Percentiles rank a stretch among this genome's conserved stretches.
These are phyloP conservation scores for Drosophila stalkeri DNA, from an alignment of 2,888 invertebrate species.

Conservation along the genomic window DNA sequence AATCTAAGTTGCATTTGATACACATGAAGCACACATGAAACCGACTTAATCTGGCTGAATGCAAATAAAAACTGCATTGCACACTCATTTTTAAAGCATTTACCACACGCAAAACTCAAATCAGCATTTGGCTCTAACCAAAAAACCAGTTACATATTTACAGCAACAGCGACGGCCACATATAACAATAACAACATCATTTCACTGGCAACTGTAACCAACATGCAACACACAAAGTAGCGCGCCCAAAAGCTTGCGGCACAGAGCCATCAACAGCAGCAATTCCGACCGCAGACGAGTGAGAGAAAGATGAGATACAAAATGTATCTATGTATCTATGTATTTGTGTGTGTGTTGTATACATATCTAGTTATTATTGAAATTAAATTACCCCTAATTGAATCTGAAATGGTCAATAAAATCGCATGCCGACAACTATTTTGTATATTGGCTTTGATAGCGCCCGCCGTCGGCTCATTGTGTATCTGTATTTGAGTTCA, in stretches of 20 bases:
- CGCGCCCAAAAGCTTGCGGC: conserved; percentile 54
- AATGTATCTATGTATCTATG: conserved; percentile 25
- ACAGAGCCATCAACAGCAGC: conserved; percentile 43
- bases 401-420: conserved; percentile 81
- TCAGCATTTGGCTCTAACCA: conserved; percentile 49
- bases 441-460: conserved; percentile 63
- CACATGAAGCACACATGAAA: conserved; percentile 1
- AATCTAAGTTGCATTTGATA: conserved; percentile 11
- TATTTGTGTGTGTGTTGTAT: conserved; percentile 30
- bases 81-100: conserved; percentile 42
- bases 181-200: conserved; percentile 20
- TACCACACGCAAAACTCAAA: conserved; percentile 70
- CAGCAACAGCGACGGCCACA: background rate
- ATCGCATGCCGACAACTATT: conserved; percentile 78
- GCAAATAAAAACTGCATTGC: conserved; percentile 37
- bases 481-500: conserved; percentile 25
- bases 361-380: conserved; percentile 76
- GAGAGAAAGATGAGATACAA: conserved; percentile 38
- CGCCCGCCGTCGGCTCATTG: conserved; percentile 38
- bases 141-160: conserved; percentile 36
- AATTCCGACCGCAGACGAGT: conserved; percentile 5
- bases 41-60: conserved; percentile 14
- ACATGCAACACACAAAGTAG: conserved; percentile 24
- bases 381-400: conserved; percentile 81
- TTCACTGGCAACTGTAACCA: conserved; percentile 46